Conservation (phyloP, 2,113 vertebrate genomes). For the Columba janthina region DNA sequence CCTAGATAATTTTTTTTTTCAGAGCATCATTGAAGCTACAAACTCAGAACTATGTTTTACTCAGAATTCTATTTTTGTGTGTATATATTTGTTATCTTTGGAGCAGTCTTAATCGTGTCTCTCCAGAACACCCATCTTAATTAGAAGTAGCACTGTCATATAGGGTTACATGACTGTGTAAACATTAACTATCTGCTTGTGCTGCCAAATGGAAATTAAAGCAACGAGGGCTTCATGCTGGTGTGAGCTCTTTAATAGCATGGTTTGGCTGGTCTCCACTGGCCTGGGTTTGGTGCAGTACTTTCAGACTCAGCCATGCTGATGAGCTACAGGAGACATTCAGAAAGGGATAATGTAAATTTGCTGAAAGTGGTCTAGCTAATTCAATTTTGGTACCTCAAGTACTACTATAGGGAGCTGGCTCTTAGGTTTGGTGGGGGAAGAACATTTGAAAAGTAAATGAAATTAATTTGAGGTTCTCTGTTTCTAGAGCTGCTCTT, state of each 20-base stretch:
- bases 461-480: background rate
- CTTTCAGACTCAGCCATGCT: background rate
- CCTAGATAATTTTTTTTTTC: background rate
- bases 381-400: background rate
- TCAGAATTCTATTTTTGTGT: background rate
- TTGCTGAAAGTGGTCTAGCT: background rate
- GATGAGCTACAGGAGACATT: background rate
- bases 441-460: fast-evolving
- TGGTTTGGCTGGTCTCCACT: background rate
- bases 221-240: background rate
- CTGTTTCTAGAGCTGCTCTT: background rate
- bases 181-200: background rate
- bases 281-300: background rate
- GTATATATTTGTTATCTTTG: background rate
- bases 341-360: background rate
- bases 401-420: fast-evolving
- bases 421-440: background rate
- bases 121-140: background rate
- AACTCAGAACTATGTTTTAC: background rate
- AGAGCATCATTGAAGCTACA: fast-evolving
- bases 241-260: conserved; percentile 6
- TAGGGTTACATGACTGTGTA: conserved; percentile 5
- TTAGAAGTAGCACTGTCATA: background rate
- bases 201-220: conserved; percentile 44
- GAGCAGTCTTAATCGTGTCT: background rate